Evolutionary conservation across 2,113 vertebrate species (phyloP).

Genomic region (Mixornis gularis): DNA sequence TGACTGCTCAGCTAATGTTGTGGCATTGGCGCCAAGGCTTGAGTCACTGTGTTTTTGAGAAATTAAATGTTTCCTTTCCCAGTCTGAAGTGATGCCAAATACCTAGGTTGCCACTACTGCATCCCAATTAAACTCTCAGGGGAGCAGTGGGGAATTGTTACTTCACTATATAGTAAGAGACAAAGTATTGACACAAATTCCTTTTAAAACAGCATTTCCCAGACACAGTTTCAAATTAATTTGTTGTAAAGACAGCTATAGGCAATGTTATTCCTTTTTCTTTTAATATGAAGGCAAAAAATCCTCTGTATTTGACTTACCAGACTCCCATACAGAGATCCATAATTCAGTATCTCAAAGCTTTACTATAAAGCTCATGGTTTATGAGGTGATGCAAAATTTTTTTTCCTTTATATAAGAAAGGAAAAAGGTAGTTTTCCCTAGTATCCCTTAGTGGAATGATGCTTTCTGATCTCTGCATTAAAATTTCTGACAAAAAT

Average conservation of each 20-base stretch:
- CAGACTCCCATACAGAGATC: neutral
- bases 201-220: neutral
- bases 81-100: neutral
- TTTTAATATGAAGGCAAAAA: neutral
- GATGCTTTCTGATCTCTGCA: neutral
- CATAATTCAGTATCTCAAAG: neutral
- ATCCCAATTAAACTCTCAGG: neutral
- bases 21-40: neutral
- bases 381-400: neutral
- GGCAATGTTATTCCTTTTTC: neutral
- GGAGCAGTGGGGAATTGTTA: neutral
- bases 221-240: neutral
- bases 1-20: neutral
- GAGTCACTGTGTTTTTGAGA: neutral
- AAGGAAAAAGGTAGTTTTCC: neutral
- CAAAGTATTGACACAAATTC: neutral
- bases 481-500: neutral
- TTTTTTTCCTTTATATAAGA: neutral
- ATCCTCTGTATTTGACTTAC: neutral
- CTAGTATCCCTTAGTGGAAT: neutral
- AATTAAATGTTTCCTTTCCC: conserved; percentile 32
- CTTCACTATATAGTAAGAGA: neutral
- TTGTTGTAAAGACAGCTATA: neutral
- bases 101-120: neutral
- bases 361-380: neutral